phyloP scores from a whole-genome alignment of 2,113 vertebrate genomes.

The Pterocles gutturalis region DNA sequence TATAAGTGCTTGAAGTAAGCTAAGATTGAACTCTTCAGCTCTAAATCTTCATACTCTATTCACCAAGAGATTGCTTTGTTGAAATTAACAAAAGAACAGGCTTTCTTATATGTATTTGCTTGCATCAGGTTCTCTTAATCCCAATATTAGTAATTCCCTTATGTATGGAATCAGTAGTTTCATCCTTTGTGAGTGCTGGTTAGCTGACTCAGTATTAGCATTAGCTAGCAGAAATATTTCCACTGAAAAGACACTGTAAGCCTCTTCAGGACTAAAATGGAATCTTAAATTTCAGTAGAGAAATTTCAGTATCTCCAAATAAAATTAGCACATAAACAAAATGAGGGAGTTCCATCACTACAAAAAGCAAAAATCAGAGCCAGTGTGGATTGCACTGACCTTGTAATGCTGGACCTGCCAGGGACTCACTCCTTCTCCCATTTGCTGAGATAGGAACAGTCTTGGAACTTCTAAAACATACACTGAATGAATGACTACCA shows the following conservation, averaged over 20 bases:
- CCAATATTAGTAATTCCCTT: background rate
- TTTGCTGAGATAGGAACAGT: background rate
- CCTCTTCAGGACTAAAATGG: background rate
- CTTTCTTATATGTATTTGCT: background rate
- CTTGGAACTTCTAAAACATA: background rate
- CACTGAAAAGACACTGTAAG: background rate
- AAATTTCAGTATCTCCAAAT: background rate
- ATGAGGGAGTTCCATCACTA: background rate
- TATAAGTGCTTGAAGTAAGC: constrained; percentile 4
- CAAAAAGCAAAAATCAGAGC: background rate
- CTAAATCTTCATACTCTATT: background rate
- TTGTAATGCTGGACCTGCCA: background rate
- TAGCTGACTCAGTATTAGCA: background rate
- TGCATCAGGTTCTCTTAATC: background rate
- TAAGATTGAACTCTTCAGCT: background rate
- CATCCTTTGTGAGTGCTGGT: background rate
- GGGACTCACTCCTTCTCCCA: background rate
- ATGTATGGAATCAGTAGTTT: background rate
- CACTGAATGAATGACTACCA: background rate
- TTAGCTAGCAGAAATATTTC: background rate
- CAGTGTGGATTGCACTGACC: background rate
- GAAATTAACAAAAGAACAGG: background rate
- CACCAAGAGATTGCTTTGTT: background rate
- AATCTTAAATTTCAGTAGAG: background rate
- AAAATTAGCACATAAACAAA: background rate